Base-by-base conservation (phyloP, 64 coral and sea anemone genomes). In the Stichodactyla helianthus region DNA sequence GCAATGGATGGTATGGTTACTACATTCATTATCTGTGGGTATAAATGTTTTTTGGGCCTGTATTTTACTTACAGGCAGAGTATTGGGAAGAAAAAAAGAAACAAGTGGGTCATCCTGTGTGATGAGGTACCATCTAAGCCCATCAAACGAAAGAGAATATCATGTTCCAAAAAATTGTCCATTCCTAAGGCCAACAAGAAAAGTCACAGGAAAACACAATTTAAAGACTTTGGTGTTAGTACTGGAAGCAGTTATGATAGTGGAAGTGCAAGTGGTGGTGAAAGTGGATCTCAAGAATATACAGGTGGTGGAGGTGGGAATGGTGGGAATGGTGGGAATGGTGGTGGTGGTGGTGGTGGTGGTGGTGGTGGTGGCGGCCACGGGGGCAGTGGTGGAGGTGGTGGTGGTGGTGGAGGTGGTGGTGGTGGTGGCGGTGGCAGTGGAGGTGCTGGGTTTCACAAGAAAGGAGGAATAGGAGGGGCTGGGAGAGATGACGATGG, bases 401-500 rank as follows among this genome's bases (percentile, higher is more conserved):
- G 35, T 3, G 4, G 35, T 44, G 35, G 35, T 1, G 1, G 35
- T 15, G 53, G n/a, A 51, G 77, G 77, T 17, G 28, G 35, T 0
- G 50, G 0, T 25, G 31, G 50, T 28, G 15, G 50, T 78, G 76
- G 77, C 0, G 77, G 77, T 70, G 51, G 78, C 1, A 51, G 51
- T 81, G 78, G 51, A 17, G 78, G 78, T 54, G 78, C 50, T 51
- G 51, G 50, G 1, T 81, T 81, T 15, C 13, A 17, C 16, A 53
- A 20, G 51, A 81, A 81, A 17, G 78, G 78, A 81, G 78, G 78
- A 7, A 52, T 81, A 20, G 78, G 78, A 19, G 78, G 78, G 8
- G 50, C 16, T 54, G 78, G 78, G 12, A 54, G 78, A 74, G 78
- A 81, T 81, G 78, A 81, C n/a, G 50, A 81, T n/a, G 22, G 62